Evolutionary conservation across 2,888 invertebrate genomes (phyloP).

Genomic region (Myopa testacea): DNA sequence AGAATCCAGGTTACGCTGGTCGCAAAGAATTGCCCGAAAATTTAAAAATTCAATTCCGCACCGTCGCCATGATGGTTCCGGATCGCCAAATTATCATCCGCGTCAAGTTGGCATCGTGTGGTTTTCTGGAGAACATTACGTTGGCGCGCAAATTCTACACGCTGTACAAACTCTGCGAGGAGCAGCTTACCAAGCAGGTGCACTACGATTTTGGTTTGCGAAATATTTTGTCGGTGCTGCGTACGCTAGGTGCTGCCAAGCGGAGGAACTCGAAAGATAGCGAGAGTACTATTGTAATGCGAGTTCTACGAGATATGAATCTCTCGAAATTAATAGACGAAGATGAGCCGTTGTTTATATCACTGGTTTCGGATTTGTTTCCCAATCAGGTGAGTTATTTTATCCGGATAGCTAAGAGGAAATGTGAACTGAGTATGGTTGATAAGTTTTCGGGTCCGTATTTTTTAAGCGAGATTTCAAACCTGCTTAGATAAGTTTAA

Average conservation of each 20-base stretch:
- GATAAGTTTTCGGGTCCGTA: too few relatives aligned
- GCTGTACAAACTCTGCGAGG: slow-evolving; percentile 95
- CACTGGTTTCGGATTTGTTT: slow-evolving; percentile 93
- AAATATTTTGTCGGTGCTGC: slow-evolving; percentile 93
- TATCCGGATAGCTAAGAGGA: neutral
- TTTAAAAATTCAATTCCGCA: slow-evolving; percentile 96
- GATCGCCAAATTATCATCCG: slow-evolving; percentile 97
- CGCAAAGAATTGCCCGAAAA: slow-evolving; percentile 97
- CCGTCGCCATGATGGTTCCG: slow-evolving; percentile 99
- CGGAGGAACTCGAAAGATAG: slow-evolving; percentile 90
- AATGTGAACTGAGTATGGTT: too few relatives aligned
- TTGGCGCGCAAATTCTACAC: slow-evolving; percentile 96
- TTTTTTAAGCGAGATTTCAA: too few relatives aligned
- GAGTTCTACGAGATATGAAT: slow-evolving; percentile 97
- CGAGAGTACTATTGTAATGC: slow-evolving; percentile 96
- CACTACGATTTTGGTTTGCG: slow-evolving; percentile 97
- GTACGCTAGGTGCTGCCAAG: slow-evolving; percentile 93
- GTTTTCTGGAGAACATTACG: slow-evolving; percentile 95
- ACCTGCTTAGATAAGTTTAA: too few relatives aligned
- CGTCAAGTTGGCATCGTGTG: slow-evolving; percentile 95
- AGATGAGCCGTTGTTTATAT: slow-evolving; percentile 97
- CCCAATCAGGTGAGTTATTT: slow-evolving; percentile 79
- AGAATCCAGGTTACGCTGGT: slow-evolving; percentile 98
- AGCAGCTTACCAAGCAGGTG: slow-evolving; percentile 96
- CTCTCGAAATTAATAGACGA: slow-evolving; percentile 96